phyloP scores from a whole-genome alignment of 1,140 invertebrate species.

The Bradynema listronoti region DNA sequence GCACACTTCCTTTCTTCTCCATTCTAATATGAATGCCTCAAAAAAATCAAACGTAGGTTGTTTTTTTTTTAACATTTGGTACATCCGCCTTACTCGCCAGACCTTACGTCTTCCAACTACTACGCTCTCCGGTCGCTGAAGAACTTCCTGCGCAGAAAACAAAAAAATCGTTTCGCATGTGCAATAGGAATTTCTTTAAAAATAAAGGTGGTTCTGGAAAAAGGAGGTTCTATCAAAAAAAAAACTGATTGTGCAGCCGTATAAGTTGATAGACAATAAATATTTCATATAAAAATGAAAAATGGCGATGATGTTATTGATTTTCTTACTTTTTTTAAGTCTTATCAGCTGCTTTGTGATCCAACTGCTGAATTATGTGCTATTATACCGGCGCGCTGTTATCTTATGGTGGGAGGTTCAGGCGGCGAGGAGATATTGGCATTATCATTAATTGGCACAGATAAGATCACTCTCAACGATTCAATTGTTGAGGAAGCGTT shows the following conservation, averaged over 20 bases:
- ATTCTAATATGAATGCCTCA: neutral
- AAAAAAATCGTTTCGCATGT: slow-evolving; percentile 6
- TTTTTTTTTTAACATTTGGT: neutral
- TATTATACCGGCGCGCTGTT: slow-evolving; percentile 17
- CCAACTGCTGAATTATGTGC: slow-evolving; percentile 21
- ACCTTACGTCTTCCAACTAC: too few species aligned
- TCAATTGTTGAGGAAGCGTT: slow-evolving; percentile 13
- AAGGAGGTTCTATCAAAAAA: neutral
- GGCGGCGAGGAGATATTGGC: slow-evolving; percentile 18
- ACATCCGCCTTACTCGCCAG: too few species aligned
- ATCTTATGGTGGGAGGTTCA: slow-evolving; percentile 22
- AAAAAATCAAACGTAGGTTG: neutral
- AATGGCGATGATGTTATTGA: too few species aligned
- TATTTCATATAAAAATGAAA: too few species aligned
- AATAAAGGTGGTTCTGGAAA: neutral
- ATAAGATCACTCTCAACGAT: slow-evolving; percentile 9
- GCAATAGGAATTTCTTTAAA: neutral
- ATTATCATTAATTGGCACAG: slow-evolving; percentile 4
- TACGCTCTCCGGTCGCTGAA: too few species aligned
- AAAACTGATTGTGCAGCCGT: too few species aligned
- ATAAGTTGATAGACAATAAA: too few species aligned
- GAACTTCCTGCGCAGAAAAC: too few species aligned
- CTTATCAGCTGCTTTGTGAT: slow-evolving; percentile 19
- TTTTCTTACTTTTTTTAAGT: neutral
- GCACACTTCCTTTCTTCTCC: slow-evolving; percentile 27